Conservation (phyloP, 2,113 vertebrate genomes). For the Peromyscus leucopus region DNA sequence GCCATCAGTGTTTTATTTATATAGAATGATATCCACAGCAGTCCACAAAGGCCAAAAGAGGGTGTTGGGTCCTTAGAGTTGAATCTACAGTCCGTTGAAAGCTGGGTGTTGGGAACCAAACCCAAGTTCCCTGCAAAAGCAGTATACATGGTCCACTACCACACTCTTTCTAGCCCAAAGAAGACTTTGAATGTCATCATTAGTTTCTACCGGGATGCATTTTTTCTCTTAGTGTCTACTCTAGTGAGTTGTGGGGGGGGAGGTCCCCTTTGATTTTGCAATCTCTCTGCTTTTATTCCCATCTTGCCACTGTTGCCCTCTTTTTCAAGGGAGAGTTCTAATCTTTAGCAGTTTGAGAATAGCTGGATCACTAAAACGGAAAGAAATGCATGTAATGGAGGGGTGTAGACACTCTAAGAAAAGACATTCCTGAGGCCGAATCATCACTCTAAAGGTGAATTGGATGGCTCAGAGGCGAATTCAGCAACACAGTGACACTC, state of each 20-base stretch:
- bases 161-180: not conserved
- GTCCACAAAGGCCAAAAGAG: not conserved
- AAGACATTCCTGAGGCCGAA: not conserved
- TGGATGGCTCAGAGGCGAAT: not conserved
- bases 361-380: not conserved
- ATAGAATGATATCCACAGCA: too few species aligned
- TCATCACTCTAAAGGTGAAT: constrained; percentile 18
- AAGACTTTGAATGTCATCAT: constrained; percentile 6
- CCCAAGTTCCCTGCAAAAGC: too few species aligned
- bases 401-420: not conserved
- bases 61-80: not conserved
- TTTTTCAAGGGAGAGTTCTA: not conserved
- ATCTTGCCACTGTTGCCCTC: not conserved
- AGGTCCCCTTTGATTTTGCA: not conserved
- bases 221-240: not conserved
- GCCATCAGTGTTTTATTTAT: too few species aligned
- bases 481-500: not conserved
- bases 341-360: not conserved
- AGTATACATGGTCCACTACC: too few species aligned
- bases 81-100: not conserved
- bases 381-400: not conserved
- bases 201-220: not conserved
- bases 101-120: not conserved
- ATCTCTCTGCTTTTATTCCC: not conserved
- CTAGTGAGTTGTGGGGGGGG: not conserved